Evolutionary conservation across 2,888 invertebrate species (phyloP).

Genomic region (Thereva unica): DNA sequence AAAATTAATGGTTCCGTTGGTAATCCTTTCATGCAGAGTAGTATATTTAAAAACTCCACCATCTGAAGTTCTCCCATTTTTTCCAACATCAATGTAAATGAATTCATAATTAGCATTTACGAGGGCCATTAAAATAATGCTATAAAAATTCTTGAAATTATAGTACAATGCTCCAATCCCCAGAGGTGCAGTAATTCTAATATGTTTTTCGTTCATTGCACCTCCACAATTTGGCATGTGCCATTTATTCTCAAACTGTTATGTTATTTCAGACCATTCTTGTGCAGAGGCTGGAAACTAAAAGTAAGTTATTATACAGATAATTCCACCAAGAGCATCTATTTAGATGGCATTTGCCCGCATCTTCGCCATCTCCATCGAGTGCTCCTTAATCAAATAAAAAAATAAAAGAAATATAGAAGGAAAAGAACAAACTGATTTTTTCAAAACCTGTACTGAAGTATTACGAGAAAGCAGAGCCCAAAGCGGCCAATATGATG

Average conservation of each 20-base stretch:
- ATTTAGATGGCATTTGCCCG: too few relatives aligned
- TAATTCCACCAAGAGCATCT: too few relatives aligned
- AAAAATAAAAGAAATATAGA: slow-evolving; percentile 3
- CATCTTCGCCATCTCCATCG: too few relatives aligned
- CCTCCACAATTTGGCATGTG: not conserved
- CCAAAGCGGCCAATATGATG: slow-evolving; percentile 8
- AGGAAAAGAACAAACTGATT: slow-evolving; percentile 10
- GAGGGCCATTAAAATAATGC: not conserved
- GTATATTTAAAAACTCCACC: too few relatives aligned
- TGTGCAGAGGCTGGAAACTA: not conserved
- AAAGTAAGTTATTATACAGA: not conserved
- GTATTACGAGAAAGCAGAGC: not conserved
- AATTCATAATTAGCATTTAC: too few relatives aligned
- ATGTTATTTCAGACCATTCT: not conserved
- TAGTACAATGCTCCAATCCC: not conserved
- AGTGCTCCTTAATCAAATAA: too few relatives aligned
- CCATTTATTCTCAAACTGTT: not conserved
- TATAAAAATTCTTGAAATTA: not conserved
- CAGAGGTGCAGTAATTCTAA: not conserved
- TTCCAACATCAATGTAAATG: too few relatives aligned
- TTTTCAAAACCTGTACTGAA: not conserved
- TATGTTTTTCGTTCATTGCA: not conserved
- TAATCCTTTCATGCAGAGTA: too few relatives aligned
- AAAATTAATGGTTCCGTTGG: too few relatives aligned
- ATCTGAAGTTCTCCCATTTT: too few relatives aligned